Evolutionary conservation across 2,888 invertebrate genomes (phyloP), one percentile per base, ranked within the genome.

Genomic region (Papilio demoleus): DNA sequence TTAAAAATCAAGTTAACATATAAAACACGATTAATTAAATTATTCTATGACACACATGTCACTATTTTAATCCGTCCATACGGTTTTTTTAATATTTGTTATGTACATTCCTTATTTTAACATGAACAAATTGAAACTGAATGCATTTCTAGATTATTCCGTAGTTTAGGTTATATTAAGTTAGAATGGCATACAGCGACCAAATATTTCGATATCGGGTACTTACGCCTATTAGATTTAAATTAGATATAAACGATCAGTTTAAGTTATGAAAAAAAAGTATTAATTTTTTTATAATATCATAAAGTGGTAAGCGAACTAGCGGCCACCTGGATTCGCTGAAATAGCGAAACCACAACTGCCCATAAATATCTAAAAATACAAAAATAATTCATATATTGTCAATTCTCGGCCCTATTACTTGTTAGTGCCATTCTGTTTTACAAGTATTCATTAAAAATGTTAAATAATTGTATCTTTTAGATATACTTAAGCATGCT

Each of bases 121-220:
- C 24, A 50, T 67, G 68, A 64, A 59, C 66, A 56, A 70, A 58
- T 70, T 59, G 65, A 70, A 68, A 65, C 40, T 56, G 6, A 65
- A 67, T 70, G 73, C 74, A 75, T 75, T 75, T 75, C 22, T 74
- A 75, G 70, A 31, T 17, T 56, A 67, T n/a, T 65, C 68, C 61
- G n/a, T 67, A 63, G 31, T 65, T 34, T 40, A 67, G 38, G 12
- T 58, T 14, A 62, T 24, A n/a, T 59, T 70, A 66, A 72, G 67
- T 64, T 70, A 69, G 70, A 75, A 81, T 71, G 79, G 79, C 82
- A 87, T 88, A 87, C 86, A 87, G 87, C 87, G 81, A 88, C 88
- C 88, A 88, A 88, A 88, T 87, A 87, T 81, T 79, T 79, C 77
- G 73, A 36, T 67, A 65, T 65, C 69, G 69, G 66, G 45, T 67